phyloP scores from a whole-genome alignment of 2,888 invertebrate species.

The Heliconius ismenius region DNA sequence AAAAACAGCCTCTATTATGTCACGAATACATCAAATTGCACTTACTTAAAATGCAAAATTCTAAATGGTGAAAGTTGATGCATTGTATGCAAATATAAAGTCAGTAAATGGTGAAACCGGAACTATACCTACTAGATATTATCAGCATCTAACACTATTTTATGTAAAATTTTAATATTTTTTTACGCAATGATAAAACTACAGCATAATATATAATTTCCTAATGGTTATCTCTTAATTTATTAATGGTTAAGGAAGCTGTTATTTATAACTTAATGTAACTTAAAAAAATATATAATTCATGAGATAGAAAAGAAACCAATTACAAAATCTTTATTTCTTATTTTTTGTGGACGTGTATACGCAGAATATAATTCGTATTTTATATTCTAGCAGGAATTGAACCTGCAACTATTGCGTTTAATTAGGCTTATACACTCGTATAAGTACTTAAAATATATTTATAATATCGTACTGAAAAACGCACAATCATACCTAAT shows the following conservation, averaged over 20 bases:
- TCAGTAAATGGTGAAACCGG: slow-evolving; percentile 11
- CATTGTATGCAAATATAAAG: slow-evolving; percentile 11
- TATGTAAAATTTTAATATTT: not conserved
- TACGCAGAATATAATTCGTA: not conserved
- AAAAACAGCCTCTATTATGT: not conserved
- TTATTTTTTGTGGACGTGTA: not conserved
- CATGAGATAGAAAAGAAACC: no score
- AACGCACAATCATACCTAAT: no score
- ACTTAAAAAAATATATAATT: no score
- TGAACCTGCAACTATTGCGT: not conserved
- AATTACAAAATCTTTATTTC: not conserved
- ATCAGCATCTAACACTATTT: not conserved
- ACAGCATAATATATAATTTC: not conserved
- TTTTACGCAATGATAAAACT: not conserved
- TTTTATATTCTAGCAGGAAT: no score
- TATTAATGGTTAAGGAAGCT: not conserved
- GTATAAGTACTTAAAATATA: no score
- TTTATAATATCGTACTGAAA: no score
- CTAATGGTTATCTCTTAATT: not conserved
- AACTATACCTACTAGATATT: not conserved
- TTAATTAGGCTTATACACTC: not conserved
- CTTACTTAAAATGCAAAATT: slow-evolving; percentile 3
- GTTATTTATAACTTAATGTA: not conserved
- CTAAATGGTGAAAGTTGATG: slow-evolving; percentile 8
- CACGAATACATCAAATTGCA: not conserved